Base-by-base conservation (phyloP, 2,797 vertebrate species). In the Vespertilio murinus region DNA sequence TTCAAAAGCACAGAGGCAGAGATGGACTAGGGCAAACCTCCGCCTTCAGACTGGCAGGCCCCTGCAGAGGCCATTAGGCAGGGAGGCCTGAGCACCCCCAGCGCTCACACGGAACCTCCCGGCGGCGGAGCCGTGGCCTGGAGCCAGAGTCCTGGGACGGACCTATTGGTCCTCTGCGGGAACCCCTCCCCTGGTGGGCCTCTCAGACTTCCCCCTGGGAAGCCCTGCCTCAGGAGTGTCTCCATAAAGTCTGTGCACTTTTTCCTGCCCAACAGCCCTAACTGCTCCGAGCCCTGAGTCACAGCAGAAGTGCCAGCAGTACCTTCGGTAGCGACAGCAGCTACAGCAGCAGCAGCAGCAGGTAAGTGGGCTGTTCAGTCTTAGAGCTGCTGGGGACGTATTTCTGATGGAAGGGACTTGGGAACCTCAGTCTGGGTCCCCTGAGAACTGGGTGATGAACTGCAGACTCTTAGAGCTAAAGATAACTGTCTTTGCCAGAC, bases 201-300 rank as follows among this genome's bases (percentile, higher is more conserved):
- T 89, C 88, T 45, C 61, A 40, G 61, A 88, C 54, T 90, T 92
- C 85, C 87, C 59, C 75, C 54, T 95, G 6, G 1, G 71, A 30
- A 23, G 49, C n/a, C 47, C 49, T 49, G 38, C 47, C 78, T 85
- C 89, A 52, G 86, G 89, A 49, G n/a, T 88, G 79, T 93, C 80
- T 59, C 38, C 11, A 22, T 61, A 67, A 65, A 71, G 4, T 0
- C 75, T 56, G 77, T 85, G 87, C 40, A 13, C 56, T 93, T 59
- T 83, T 94, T 86, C 82, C 90, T 42, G 82, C 47, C 38, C 45
- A 73, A 90, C 67, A 89, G 71, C 64, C 64, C 71, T 65, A 83
- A 65, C 83, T 11, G 67, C 88, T 88, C 49, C 86, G 73, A 87
- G 84, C 25, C 54, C 56, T 93, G 64, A 89, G 90, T 84, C 92